phyloP scores from a whole-genome alignment of 2,113 vertebrate species.

The Indri indri region DNA sequence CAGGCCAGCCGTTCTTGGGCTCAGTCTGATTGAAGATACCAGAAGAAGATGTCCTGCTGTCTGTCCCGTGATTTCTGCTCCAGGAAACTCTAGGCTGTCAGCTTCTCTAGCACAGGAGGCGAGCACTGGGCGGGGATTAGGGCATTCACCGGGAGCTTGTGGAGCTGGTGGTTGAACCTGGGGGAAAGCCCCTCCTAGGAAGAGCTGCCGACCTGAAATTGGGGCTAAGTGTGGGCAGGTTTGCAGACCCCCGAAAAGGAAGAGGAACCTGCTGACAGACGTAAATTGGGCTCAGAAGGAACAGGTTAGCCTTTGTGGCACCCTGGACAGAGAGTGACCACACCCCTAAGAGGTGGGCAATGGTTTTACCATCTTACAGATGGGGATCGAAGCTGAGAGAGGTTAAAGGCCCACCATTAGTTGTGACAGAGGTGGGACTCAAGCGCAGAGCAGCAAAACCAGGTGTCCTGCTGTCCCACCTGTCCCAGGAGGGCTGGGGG shows the following conservation, averaged over 20 bases:
- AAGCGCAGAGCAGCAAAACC: background rate
- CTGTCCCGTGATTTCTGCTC: background rate
- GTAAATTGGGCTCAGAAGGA: background rate
- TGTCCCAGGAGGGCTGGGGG: accelerated
- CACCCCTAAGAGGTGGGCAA: too few species aligned
- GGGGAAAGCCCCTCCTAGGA: background rate
- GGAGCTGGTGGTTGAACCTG: too few species aligned
- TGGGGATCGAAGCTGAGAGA: background rate
- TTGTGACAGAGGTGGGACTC: background rate
- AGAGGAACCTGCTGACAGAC: background rate
- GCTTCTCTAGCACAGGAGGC: background rate
- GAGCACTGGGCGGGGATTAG: accelerated
- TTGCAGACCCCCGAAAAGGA: background rate
- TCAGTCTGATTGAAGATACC: background rate
- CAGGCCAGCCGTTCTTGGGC: background rate
- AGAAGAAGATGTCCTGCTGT: too few species aligned
- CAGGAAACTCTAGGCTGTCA: background rate
- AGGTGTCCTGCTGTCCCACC: too few species aligned
- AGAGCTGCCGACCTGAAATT: background rate
- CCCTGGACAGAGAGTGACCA: background rate
- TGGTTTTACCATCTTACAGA: background rate
- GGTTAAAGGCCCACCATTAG: background rate
- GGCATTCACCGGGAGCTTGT: background rate
- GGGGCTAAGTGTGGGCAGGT: background rate
- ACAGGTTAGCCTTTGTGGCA: accelerated